These are phyloP conservation scores for Python bivittatus DNA, from an alignment of 2,113 vertebrate genomes.

Conservation along the genomic window DNA sequence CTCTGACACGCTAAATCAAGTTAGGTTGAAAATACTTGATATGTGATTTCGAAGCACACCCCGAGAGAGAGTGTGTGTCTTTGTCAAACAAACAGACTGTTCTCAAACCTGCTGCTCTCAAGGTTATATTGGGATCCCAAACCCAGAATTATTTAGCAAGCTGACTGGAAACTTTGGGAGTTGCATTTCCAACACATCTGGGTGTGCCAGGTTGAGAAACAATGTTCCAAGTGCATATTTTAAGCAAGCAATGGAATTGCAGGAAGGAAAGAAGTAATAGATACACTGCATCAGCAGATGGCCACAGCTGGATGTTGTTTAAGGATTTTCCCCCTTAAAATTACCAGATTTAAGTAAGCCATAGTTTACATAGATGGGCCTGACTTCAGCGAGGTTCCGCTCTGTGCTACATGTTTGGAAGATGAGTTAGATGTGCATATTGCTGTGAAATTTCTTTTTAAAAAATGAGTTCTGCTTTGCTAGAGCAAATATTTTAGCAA, in stretches of 20 bases:
- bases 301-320: too few species aligned
- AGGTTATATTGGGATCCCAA: not conserved
- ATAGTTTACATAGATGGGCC: not conserved
- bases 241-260: not conserved
- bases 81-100: not conserved
- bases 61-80: not conserved
- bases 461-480: conserved; percentile 16
- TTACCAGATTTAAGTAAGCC: not conserved
- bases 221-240: not conserved
- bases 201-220: not conserved
- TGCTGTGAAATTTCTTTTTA: conserved; percentile 11
- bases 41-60: not conserved
- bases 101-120: not conserved
- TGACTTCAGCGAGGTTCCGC: not conserved
- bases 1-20: not conserved
- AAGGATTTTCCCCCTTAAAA: not conserved
- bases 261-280: not conserved
- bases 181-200: not conserved
- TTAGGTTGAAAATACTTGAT: not conserved
- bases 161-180: not conserved
- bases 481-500: conserved; percentile 8
- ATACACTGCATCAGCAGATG: not conserved
- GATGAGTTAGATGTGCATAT: conserved; percentile 13
- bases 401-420: conserved; percentile 6
- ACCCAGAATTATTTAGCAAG: not conserved